Evolutionary conservation across 92 coral and sea anemone genomes (phyloP).

Genomic region (Bergia puertoricense): DNA sequence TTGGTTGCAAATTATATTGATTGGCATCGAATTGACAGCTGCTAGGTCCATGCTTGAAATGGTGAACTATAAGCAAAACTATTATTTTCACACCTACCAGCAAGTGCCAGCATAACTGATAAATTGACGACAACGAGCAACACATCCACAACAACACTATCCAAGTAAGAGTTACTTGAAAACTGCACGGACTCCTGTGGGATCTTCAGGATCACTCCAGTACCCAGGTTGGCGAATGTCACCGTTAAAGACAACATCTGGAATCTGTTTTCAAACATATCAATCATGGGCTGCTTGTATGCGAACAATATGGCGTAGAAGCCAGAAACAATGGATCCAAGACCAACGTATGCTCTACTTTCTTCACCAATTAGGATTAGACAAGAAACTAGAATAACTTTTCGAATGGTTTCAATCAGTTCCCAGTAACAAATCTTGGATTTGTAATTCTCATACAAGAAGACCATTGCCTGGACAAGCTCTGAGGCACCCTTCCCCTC

Average conservation of each 20-base stretch:
- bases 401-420: constrained; percentile 37
- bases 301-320: constrained; percentile 46
- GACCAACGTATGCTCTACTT: constrained; percentile 44
- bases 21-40: no score
- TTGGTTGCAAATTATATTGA: no score
- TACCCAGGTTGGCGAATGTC: constrained; percentile 44
- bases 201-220: constrained; percentile 42
- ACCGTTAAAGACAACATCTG: constrained; percentile 45
- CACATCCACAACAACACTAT: constrained; percentile 17
- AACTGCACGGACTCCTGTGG: constrained; percentile 32
- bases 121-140: constrained; percentile 26
- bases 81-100: not conserved
- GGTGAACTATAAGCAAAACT: no score
- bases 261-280: constrained; percentile 41
- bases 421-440: constrained; percentile 44
- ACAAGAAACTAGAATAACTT: constrained; percentile 30
- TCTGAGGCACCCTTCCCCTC: not conserved
- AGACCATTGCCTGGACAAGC: constrained; percentile 3
- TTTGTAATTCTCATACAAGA: constrained; percentile 38
- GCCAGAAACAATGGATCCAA: constrained; percentile 37
- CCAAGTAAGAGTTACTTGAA: constrained; percentile 31
- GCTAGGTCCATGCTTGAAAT: no score
- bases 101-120: constrained; percentile 21
- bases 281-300: constrained; percentile 35
- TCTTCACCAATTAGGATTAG: constrained; percentile 32